phyloP scores from a whole-genome alignment of 2,113 vertebrate species.

The Sphyrna mokarran region DNA sequence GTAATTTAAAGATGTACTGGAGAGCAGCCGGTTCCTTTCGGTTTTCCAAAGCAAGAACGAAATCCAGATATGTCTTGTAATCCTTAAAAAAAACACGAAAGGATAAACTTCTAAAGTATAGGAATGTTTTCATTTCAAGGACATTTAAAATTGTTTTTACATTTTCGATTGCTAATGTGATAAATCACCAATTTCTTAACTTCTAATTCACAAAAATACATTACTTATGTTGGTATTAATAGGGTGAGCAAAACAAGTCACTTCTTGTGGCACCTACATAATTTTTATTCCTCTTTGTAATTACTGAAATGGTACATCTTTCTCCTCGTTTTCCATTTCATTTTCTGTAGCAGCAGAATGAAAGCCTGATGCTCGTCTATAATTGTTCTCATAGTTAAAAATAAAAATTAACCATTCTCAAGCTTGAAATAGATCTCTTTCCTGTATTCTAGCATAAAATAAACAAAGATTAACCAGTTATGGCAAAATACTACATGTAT shows the following conservation, averaged over 20 bases:
- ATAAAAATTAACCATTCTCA: neutral
- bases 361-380: neutral
- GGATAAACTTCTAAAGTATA: neutral
- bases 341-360: neutral
- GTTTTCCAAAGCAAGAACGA: slow-evolving; percentile 95
- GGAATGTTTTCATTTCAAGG: neutral
- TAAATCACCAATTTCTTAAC: neutral
- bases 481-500: neutral
- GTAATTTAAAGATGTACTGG: slow-evolving; percentile 94
- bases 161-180: neutral
- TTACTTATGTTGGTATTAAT: neutral
- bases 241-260: neutral
- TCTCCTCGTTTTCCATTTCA: neutral
- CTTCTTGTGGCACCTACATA: neutral
- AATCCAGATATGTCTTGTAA: slow-evolving; percentile 96
- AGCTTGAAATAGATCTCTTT: neutral
- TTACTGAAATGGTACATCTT: neutral
- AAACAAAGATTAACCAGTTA: neutral
- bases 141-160: neutral
- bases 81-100: slow-evolving; percentile 62
- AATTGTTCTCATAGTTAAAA: neutral
- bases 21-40: slow-evolving; percentile 92
- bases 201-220: neutral
- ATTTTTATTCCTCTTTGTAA: neutral
- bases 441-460: neutral